phyloP scores from a whole-genome alignment of 2,888 invertebrate genomes.

The Cinara cedri region DNA sequence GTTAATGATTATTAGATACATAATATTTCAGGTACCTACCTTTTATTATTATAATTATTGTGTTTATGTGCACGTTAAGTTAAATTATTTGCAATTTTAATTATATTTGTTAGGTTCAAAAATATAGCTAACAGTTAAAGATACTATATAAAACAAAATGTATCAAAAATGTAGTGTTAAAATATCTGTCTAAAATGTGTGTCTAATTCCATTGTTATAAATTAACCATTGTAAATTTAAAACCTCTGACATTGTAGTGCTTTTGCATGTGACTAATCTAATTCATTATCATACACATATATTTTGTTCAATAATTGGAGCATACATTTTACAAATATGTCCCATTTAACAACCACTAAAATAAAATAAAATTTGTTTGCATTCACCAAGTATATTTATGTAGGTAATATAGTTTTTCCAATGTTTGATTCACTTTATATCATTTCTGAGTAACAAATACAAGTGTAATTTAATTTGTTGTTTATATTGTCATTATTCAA shows the following conservation, averaged over 20 bases:
- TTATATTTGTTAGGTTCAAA: not conserved
- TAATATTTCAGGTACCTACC: conserved; percentile 7
- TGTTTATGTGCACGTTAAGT: not conserved
- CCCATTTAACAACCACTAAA: not conserved
- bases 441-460: too few relatives aligned
- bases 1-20: not conserved
- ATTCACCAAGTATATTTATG: too few relatives aligned
- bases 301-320: not conserved
- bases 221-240: not conserved
- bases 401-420: too few relatives aligned
- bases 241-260: not conserved
- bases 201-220: too few relatives aligned
- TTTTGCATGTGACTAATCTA: not conserved
- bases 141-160: not conserved
- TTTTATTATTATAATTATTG: not conserved
- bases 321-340: not conserved
- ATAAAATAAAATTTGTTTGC: too few relatives aligned
- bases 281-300: not conserved
- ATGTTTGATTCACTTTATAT: too few relatives aligned
- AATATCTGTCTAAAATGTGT: too few relatives aligned
- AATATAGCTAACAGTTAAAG: not conserved
- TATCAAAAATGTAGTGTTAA: too few relatives aligned
- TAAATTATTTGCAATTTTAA: not conserved
- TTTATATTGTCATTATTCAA: too few relatives aligned
- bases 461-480: too few relatives aligned